phyloP scores from a whole-genome alignment of 2,888 invertebrate species.

The Pollenia griseotomentosa region DNA sequence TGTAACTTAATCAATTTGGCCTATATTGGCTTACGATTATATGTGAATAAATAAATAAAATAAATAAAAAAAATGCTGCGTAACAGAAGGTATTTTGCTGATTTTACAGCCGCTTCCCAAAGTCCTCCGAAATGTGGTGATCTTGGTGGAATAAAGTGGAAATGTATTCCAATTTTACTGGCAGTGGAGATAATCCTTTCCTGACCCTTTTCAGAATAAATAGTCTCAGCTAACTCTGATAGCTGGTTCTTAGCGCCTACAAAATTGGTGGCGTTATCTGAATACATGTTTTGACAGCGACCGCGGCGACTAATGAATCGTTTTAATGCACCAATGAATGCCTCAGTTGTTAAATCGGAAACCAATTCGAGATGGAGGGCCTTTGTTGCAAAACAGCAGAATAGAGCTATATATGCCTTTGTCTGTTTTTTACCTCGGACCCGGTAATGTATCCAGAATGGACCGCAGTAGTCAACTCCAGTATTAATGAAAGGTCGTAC shows the following conservation, averaged over 20 bases:
- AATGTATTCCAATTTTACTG: constrained; percentile 7
- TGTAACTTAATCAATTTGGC: too few species aligned
- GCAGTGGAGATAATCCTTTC: background rate
- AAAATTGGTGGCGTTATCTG: constrained; percentile 35
- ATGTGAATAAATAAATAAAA: too few species aligned
- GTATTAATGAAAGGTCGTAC: too few species aligned
- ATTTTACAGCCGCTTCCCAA: background rate
- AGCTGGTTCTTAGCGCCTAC: background rate
- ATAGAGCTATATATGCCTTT: too few species aligned
- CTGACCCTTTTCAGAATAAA: background rate
- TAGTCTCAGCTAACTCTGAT: background rate
- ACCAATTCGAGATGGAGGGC: constrained; percentile 22
- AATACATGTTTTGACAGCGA: constrained; percentile 13
- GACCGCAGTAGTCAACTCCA: too few species aligned
- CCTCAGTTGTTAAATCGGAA: constrained; percentile 19
- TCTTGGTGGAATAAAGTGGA: constrained; percentile 17
- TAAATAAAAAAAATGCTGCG: too few species aligned
- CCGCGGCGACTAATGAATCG: constrained; percentile 18
- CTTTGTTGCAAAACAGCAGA: too few species aligned
- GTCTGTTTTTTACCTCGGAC: too few species aligned
- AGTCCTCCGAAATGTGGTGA: background rate
- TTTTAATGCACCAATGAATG: constrained; percentile 29
- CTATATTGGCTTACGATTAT: too few species aligned
- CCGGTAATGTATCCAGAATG: too few species aligned
- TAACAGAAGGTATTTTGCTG: background rate